Conservation (phyloP, 1,140 invertebrate genomes). For the Parapsyche elsis region DNA sequence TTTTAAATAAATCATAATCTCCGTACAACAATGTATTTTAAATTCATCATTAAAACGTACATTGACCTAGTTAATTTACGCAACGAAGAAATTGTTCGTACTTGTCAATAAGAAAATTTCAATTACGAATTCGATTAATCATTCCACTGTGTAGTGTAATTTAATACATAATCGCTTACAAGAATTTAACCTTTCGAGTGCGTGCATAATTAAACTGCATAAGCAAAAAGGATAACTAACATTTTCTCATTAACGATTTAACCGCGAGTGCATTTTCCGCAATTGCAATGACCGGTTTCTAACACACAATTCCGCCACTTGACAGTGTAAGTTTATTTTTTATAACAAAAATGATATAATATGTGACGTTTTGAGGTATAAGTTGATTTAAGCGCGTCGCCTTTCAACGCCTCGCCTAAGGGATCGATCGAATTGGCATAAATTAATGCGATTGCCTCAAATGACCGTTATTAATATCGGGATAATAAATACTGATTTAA, state of each 20-base stretch:
- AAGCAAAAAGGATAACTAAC: too few relatives aligned
- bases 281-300: too few relatives aligned
- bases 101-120: background rate
- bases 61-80: background rate
- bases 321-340: too few relatives aligned
- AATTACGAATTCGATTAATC: background rate
- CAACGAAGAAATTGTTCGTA: background rate
- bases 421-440: constrained; percentile 19
- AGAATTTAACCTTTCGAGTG: background rate
- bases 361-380: background rate
- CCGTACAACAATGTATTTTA: background rate
- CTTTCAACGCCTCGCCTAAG: constrained; percentile 15
- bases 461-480: constrained; percentile 35
- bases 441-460: constrained; percentile 30
- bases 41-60: background rate
- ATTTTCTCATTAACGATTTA: too few relatives aligned
- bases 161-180: background rate
- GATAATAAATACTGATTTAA: constrained; percentile 18
- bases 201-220: background rate
- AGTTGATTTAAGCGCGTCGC: constrained; percentile 19
- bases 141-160: too few relatives aligned
- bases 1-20: background rate
- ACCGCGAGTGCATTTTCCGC: too few relatives aligned
- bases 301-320: too few relatives aligned
- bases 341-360: too few relatives aligned